Conservation (phyloP, 2,888 invertebrate genomes). For the Achlya flavicornis region DNA sequence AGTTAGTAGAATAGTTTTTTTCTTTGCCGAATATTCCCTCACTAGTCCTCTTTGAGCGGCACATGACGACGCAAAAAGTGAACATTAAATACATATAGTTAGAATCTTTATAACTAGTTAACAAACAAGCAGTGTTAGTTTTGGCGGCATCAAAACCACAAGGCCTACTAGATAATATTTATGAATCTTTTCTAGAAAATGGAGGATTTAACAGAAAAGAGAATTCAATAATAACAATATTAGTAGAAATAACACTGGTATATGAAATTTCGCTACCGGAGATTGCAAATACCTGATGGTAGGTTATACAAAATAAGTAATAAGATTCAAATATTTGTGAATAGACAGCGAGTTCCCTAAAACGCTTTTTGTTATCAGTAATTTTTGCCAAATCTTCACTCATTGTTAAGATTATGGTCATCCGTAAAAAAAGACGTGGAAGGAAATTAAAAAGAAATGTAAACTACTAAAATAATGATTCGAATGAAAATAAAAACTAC, state of each 20-base stretch:
- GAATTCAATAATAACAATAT: background rate
- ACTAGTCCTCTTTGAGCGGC: background rate
- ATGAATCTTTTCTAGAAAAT: too few species aligned
- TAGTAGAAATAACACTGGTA: background rate
- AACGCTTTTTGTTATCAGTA: too few species aligned
- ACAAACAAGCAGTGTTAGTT: too few species aligned
- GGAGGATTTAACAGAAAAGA: too few species aligned
- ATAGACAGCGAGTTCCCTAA: too few species aligned
- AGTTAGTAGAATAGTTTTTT: background rate
- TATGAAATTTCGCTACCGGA: background rate
- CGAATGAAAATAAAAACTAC: slow-evolving; percentile 12
- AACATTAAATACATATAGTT: too few species aligned
- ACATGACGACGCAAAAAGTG: background rate
- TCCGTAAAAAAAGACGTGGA: background rate
- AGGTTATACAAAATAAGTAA: too few species aligned
- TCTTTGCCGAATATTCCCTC: background rate
- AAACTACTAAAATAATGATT: slow-evolving; percentile 8
- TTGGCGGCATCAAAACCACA: too few species aligned
- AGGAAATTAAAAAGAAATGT: background rate
- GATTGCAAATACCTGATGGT: background rate
- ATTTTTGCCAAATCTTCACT: background rate
- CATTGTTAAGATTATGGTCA: background rate
- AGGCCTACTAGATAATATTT: too few species aligned
- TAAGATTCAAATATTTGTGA: too few species aligned
- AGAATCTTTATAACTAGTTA: too few species aligned